phyloP scores from a whole-genome alignment of 2,888 invertebrate genomes.

The Timema cristinae region DNA sequence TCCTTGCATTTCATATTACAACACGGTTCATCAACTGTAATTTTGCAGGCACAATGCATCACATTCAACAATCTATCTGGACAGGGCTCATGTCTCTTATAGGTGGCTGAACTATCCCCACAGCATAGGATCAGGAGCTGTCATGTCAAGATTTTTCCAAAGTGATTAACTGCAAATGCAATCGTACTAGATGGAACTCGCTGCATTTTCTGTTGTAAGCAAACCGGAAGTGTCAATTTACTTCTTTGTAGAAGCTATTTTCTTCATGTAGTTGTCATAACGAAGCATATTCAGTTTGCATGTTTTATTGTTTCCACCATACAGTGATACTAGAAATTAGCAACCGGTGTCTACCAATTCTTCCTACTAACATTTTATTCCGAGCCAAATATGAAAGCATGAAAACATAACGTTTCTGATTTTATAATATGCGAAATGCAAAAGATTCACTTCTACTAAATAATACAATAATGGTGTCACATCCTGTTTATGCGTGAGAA shows the following conservation, averaged over 20 bases:
- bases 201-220: conserved; percentile 11
- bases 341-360: conserved; percentile 9
- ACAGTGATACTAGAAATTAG: conserved; percentile 1
- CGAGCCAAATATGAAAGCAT: background rate
- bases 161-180: background rate
- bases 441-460: background rate
- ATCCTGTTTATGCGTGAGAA: background rate
- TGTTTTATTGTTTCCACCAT: background rate
- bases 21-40: conserved; percentile 12
- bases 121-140: background rate
- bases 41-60: conserved; percentile 6
- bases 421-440: background rate
- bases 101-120: background rate
- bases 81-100: background rate
- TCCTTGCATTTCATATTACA: conserved; percentile 8
- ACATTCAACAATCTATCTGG: background rate
- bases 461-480: background rate
- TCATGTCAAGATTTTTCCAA: background rate
- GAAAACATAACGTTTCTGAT: background rate
- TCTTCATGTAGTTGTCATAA: background rate
- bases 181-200: background rate
- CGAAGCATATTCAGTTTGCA: background rate
- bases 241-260: conserved; percentile 10
- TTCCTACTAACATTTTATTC: background rate
- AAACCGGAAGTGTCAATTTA: background rate